Evolutionary conservation across 2,797 vertebrate species (phyloP).

Genomic region (Gephyroberyx darwinii): DNA sequence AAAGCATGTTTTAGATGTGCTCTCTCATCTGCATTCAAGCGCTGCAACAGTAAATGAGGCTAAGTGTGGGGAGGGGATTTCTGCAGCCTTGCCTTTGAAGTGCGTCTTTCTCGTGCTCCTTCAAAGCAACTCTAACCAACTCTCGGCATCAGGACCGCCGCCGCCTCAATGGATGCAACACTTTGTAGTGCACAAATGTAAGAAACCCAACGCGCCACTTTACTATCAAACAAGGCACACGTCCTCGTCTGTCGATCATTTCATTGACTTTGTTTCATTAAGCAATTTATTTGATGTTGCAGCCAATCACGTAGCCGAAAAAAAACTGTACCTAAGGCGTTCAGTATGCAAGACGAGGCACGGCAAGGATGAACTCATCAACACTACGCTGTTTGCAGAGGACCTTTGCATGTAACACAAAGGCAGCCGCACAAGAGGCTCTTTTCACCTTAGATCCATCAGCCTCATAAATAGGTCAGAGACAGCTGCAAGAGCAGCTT

Average conservation of each 20-base stretch:
- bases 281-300: background rate
- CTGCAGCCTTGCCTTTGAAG: conserved; percentile 53
- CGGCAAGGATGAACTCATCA: background rate
- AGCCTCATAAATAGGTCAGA: conserved; percentile 67
- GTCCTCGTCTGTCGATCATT: background rate
- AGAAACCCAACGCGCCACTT: background rate
- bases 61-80: conserved; percentile 52
- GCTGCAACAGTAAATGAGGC: conserved; percentile 45
- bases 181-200: background rate
- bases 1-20: conserved; percentile 18
- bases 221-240: background rate
- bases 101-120: conserved; percentile 30
- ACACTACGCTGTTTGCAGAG: background rate
- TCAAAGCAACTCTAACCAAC: conserved; percentile 42
- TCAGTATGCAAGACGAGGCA: background rate
- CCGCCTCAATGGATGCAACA: background rate
- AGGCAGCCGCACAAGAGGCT: conserved; percentile 37
- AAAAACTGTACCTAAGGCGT: background rate
- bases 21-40: conserved; percentile 59
- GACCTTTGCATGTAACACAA: conserved; percentile 42
- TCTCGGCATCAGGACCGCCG: conserved; percentile 28
- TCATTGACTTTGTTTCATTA: background rate
- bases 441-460: conserved; percentile 62
- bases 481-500: conserved; percentile 57
- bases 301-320: too few relatives aligned